phyloP scores from a whole-genome alignment of 2,797 vertebrate genomes.

The Meda fulgida region DNA sequence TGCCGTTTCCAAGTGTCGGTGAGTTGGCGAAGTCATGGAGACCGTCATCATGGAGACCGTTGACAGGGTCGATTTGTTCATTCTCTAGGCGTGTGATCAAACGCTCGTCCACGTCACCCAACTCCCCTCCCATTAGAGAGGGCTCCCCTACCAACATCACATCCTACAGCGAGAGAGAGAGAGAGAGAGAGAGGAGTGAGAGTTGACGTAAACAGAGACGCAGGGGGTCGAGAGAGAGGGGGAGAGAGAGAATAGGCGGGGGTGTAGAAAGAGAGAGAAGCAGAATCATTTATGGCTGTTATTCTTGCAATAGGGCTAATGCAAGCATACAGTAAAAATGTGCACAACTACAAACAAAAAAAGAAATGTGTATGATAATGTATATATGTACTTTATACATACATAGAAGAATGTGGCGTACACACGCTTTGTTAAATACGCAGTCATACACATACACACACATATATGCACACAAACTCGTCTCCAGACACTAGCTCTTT shows the following conservation, averaged over 20 bases:
- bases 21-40: slow-evolving; percentile 96
- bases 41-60: slow-evolving; percentile 97
- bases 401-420: slow-evolving; percentile 12
- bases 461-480: slow-evolving; percentile 39
- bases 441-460: slow-evolving; percentile 50
- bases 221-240: not conserved
- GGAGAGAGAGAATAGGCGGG: not conserved
- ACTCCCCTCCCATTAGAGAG: slow-evolving; percentile 99
- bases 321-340: slow-evolving; percentile 16
- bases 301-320: slow-evolving; percentile 18
- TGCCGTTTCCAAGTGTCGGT: slow-evolving; percentile 95
- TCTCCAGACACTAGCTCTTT: slow-evolving; percentile 56
- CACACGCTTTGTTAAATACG: slow-evolving; percentile 16
- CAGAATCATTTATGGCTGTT: slow-evolving; percentile 19
- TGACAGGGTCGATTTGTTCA: slow-evolving; percentile 97
- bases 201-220: slow-evolving; percentile 24
- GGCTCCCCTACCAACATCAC: slow-evolving; percentile 99
- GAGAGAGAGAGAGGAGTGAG: not conserved
- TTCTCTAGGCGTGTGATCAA: slow-evolving; percentile 99
- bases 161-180: slow-evolving; percentile 79
- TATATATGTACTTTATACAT: not conserved
- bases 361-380: slow-evolving; percentile 7
- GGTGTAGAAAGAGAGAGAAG: not conserved
- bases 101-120: slow-evolving; percentile 97
- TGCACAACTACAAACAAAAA: not conserved